These are phyloP conservation scores for Lasioglossum marginatum DNA, from an alignment of 2,888 invertebrate species.

Conservation along the genomic window DNA sequence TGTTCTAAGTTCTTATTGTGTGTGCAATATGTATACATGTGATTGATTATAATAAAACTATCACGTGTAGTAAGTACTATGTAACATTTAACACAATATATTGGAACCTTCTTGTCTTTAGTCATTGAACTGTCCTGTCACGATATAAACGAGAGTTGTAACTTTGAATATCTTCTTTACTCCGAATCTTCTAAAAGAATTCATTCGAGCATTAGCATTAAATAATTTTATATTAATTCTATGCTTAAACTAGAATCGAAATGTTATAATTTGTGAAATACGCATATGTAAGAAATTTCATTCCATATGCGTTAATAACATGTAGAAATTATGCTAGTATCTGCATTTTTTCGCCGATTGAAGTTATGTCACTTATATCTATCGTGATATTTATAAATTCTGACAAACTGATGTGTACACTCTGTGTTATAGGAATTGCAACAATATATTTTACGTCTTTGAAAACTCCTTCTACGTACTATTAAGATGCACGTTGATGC, in stretches of 20 bases:
- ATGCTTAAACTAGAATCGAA: not conserved
- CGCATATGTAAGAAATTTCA: not conserved
- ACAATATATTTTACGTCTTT: constrained; percentile 36
- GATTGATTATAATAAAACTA: constrained; percentile 31
- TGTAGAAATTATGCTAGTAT: not conserved
- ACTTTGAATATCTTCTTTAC: constrained; percentile 39
- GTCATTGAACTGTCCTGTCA: constrained; percentile 75
- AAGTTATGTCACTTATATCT: constrained; percentile 14
- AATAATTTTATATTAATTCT: not conserved
- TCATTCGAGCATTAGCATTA: constrained; percentile 23
- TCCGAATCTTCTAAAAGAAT: constrained; percentile 64
- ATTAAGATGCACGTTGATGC: not conserved
- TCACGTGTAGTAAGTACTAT: constrained; percentile 40
- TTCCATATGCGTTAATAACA: not conserved
- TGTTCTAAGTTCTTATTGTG: not conserved
- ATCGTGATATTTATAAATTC: constrained; percentile 50
- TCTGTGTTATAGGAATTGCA: constrained; percentile 32
- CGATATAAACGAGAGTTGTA: constrained; percentile 49
- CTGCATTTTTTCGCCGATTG: not conserved
- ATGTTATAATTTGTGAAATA: not conserved
- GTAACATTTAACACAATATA: constrained; percentile 38
- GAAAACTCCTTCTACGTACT: not conserved
- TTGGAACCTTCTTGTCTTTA: constrained; percentile 78
- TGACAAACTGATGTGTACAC: constrained; percentile 35
- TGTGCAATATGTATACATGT: not conserved